Conservation (phyloP, 2,113 vertebrate species). For the Aspiorhynchus laticeps region DNA sequence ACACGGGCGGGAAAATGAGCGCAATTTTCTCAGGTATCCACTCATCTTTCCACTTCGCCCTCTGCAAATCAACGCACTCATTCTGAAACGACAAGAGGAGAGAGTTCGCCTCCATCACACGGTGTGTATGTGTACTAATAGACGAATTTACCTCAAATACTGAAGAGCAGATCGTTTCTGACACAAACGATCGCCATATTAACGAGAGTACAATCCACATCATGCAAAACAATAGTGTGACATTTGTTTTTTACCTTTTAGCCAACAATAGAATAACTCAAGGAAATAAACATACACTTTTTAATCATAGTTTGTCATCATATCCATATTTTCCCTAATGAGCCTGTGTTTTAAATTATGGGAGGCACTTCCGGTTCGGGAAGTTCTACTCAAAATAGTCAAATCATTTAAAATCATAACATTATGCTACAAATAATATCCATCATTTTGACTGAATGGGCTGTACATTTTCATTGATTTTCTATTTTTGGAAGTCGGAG, state of each 20-base stretch:
- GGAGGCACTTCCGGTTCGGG: too few species aligned
- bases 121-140: neutral
- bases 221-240: neutral
- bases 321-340: too few species aligned
- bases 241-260: neutral
- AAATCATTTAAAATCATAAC: too few species aligned
- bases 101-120: conserved; percentile 32
- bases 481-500: too few species aligned
- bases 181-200: neutral
- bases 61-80: conserved; percentile 44
- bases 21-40: conserved; percentile 69
- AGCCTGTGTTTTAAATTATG: too few species aligned
- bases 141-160: neutral
- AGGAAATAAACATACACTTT: neutral
- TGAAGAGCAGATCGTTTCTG: neutral
- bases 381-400: too few species aligned
- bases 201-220: neutral
- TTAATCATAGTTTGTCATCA: neutral
- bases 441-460: too few species aligned
- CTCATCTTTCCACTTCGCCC: conserved; percentile 55
- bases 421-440: too few species aligned
- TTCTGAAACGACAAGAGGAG: conserved; percentile 37
- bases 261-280: neutral
- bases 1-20: conserved; percentile 68
- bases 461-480: too few species aligned